These are phyloP conservation scores for Acipenser ruthenus DNA, from an alignment of 2,797 vertebrate species.

Conservation along the genomic window DNA sequence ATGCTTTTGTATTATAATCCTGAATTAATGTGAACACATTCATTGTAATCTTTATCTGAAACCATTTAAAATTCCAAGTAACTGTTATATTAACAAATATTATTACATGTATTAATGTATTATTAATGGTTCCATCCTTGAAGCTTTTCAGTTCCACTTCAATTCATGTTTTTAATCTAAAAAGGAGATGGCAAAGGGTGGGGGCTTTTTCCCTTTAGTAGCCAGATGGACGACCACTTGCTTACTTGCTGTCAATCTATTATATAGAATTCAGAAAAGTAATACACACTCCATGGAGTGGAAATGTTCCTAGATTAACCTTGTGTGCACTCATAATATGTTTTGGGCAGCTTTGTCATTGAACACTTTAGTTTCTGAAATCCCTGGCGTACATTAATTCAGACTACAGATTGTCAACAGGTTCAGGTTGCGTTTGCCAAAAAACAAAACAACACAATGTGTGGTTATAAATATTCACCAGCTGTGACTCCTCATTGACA, in stretches of 20 bases:
- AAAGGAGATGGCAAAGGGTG: too few relatives aligned
- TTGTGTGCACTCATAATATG: neutral
- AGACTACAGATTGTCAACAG: neutral
- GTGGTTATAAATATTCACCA: neutral
- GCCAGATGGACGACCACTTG: too few relatives aligned
- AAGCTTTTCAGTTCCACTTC: neutral
- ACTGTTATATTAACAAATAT: neutral
- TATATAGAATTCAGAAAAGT: neutral
- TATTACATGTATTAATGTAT: neutral
- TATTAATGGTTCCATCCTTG: neutral
- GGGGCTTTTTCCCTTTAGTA: too few relatives aligned
- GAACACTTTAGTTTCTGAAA: neutral
- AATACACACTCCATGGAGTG: neutral
- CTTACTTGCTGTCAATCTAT: neutral
- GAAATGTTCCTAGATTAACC: neutral
- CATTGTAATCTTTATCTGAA: neutral
- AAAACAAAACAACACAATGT: too few relatives aligned
- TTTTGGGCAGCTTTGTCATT: conserved; percentile 1
- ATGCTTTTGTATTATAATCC: neutral
- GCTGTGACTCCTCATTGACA: neutral
- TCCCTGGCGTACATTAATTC: neutral
- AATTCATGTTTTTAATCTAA: neutral
- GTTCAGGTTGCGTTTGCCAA: neutral
- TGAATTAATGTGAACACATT: neutral
- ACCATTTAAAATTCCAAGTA: conserved; percentile 3